Evolutionary conservation across 2,797 vertebrate genomes (phyloP), one percentile per base, ranked within the genome.

Genomic region (Chiroxiphia lanceolata): DNA sequence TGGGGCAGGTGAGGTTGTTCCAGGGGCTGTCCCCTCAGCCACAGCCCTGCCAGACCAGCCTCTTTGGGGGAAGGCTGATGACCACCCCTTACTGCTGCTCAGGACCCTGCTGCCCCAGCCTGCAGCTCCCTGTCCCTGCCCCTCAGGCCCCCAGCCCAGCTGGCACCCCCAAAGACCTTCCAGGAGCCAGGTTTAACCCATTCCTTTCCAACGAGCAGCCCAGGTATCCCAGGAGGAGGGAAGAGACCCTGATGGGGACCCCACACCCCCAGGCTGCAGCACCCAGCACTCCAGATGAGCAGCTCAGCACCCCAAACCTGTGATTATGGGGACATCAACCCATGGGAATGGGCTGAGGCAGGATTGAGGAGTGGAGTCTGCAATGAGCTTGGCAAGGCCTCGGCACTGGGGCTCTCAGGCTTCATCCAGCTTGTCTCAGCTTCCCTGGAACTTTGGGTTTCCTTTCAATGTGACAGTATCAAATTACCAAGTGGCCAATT

Each of bases 311-410:
- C 36, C 51, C n/a, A 36, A 51, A 42, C 16, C 38, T 63, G 53
- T 2, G 2, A 3, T 36, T 65, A 34, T 1, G 1, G 36, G 31
- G 42, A 38, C 0, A 0, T 33, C 45, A 81, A 36, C 42, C n/a
- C 27, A 31, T 0, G 0, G 31, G 57, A 67, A 57, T 3, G 1
- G 33, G n/a, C 26, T 63, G 44, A n/a, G 15, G 4, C 5, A 16
- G 23, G 9, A 29, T 11, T 77, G n/a, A 17, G 67, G 71, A 74
- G 18, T 7, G 40, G 42, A 15, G 26, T 56, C 60, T 42, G 14
- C 34, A 53, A 27, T 53, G 27, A 53, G 50, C 27, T 31, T 53
- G 50, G 50, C 15, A 53, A 31, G 27, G 50, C 50, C 50, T 53
- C 50, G 53, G 50, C 27, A 29, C 50, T 53, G 50, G 27, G 16